phyloP scores from a whole-genome alignment of 1,140 invertebrate genomes.

The Drosophila baimaii region DNA sequence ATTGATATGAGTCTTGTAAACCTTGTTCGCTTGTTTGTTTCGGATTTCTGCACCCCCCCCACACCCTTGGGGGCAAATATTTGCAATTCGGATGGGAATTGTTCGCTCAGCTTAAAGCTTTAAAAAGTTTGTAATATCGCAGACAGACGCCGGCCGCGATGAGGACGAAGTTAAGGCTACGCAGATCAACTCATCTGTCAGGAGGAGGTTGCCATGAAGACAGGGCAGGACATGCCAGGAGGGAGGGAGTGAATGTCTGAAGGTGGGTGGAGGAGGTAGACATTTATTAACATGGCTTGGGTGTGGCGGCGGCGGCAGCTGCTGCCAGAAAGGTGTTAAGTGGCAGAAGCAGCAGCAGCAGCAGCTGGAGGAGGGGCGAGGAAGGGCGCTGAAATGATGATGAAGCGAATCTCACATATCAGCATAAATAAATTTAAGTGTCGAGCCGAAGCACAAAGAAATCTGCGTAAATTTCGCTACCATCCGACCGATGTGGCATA shows the following conservation, averaged over 20 bases:
- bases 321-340: slow-evolving; percentile 53
- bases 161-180: slow-evolving; percentile 48
- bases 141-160: slow-evolving; percentile 1
- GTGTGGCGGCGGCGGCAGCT: slow-evolving; percentile 36
- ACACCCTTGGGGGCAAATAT: slow-evolving; percentile 38
- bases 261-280: slow-evolving; percentile 1
- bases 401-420: slow-evolving; percentile 69
- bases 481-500: slow-evolving; percentile 51
- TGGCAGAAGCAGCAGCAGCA: slow-evolving; percentile 9
- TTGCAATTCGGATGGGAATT: slow-evolving; percentile 36
- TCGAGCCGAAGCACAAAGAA: slow-evolving; percentile 51
- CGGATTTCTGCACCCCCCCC: not conserved
- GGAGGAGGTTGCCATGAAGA: slow-evolving; percentile 17
- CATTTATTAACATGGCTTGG: slow-evolving; percentile 77
- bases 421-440: slow-evolving; percentile 61
- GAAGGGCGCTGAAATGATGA: slow-evolving; percentile 73
- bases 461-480: slow-evolving; percentile 74
- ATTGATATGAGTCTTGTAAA: slow-evolving; percentile 75
- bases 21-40: slow-evolving; percentile 26
- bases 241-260: not conserved
- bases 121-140: slow-evolving; percentile 73
- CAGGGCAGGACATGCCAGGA: not conserved
- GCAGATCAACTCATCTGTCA: slow-evolving; percentile 64
- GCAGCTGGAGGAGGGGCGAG: slow-evolving; percentile 15
- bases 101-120: slow-evolving; percentile 65